Evolutionary conservation across 1,140 invertebrate species (phyloP), one percentile per base, ranked within the genome.

Genomic region (Euura lappo): DNA sequence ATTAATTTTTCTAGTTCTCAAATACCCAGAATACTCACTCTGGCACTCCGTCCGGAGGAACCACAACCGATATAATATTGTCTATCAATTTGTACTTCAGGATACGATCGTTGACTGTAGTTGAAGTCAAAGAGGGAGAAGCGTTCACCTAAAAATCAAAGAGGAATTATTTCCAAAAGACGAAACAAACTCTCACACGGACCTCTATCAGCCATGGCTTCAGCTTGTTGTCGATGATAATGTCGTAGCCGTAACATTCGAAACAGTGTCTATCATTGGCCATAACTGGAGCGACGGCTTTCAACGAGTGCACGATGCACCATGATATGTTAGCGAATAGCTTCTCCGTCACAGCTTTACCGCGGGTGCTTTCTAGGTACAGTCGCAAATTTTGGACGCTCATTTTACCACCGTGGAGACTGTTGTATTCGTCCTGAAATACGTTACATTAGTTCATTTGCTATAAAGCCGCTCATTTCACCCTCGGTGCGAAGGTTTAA

Each of bases 11-110:
- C 28, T 28, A 28, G 28, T 28, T 28, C 28, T 28, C 28, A 28
- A 28, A 28, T 28, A 28, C 28, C 28, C 2, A 73, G 44, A 71
- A 44, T 43, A 89, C 90, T 89, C 88, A 94, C 94, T 98, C 97
- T 46, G 96, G 96, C 8, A 96, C 89, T 67, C 97, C 96, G 80
- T 95, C 95, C 1, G 95, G 93, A 2, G 97, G 96, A 45, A 98
- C 81, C 0, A 99, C 95, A 66, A 99, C 93, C 44, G 96, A 96
- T 67, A 99, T 88, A 72, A 98, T 97, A 85, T 98, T 98, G 80
- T 97, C 96, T 72, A 99, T 97, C 10, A 99, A 86, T 88, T 97
- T 98, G 80, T 98, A 96, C 83, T 99, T 99, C 74, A 99, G 90
- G 79, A 99, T 98, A 78, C 97, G 90, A 85, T 99, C 98, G 84